Evolutionary conservation across 2,113 vertebrate species (phyloP).

Genomic region (Atractosteus spatula): DNA sequence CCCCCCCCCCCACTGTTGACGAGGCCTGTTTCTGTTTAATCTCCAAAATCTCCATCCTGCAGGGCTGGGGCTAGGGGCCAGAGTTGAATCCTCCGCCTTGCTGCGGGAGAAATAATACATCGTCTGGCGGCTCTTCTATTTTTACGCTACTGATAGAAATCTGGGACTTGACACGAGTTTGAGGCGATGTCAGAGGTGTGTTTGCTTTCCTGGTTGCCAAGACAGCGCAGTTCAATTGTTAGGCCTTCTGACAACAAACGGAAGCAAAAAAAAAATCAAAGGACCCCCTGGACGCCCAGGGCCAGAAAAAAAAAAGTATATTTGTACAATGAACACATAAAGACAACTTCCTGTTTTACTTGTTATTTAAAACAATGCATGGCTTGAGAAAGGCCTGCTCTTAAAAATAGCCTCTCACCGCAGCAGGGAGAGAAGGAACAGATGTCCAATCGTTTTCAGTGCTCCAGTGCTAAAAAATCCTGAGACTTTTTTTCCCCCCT

Average conservation of each 20-base stretch:
- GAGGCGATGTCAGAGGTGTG: slow-evolving; percentile 17
- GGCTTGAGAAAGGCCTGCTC: slow-evolving; percentile 16
- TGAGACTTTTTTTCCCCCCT: not conserved
- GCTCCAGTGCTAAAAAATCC: not conserved
- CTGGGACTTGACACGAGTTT: slow-evolving; percentile 10
- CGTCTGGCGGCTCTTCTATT: slow-evolving; percentile 6
- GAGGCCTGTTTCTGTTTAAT: too few species aligned
- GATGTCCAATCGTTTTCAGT: slow-evolving; percentile 8
- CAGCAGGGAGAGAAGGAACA: slow-evolving; percentile 6
- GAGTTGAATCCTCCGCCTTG: too few species aligned
- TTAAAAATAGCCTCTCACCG: not conserved
- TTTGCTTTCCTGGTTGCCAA: slow-evolving; percentile 23
- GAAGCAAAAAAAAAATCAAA: slow-evolving; percentile 15
- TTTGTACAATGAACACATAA: slow-evolving; percentile 18
- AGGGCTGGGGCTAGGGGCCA: too few species aligned
- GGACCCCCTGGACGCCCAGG: slow-evolving; percentile 1
- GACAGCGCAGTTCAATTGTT: slow-evolving; percentile 17
- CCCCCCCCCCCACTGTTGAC: too few species aligned
- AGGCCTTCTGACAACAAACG: slow-evolving; percentile 11
- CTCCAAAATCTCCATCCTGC: too few species aligned
- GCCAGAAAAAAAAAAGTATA: not conserved
- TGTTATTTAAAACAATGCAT: slow-evolving; percentile 5
- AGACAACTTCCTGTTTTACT: slow-evolving; percentile 13
- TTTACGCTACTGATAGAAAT: slow-evolving; percentile 7
- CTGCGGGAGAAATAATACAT: not conserved